Evolutionary conservation across 2,888 invertebrate genomes (phyloP), one percentile per base, ranked within the genome.

Genomic region (Drosophila heteroneura): DNA sequence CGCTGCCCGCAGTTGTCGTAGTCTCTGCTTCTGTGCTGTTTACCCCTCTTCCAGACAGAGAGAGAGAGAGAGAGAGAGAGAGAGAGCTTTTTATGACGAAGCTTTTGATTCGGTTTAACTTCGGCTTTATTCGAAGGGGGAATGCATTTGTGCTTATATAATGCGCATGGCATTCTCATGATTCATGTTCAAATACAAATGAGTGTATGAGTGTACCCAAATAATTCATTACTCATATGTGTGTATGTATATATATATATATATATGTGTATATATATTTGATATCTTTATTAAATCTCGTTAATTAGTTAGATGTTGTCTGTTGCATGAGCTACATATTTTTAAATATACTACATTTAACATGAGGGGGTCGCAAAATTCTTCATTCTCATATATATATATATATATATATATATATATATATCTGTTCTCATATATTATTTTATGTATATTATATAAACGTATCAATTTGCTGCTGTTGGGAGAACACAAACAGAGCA

Each of bases 231-330:
- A 68, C 41, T 63, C 71, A 71, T n/a, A 30, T 39, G 7, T 57
- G 19, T 28, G 0, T 37, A 32, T 59, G 16, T 54, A 6, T 49
- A 26, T 22, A 19, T n/a, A 10, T 37, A 33, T 4, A 33, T 33
- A 30, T 30, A 33, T 33, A 12, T 26, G 26, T 26, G 51, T 75
- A 57, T 78, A 62, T 77, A 74, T 76, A 52, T 61, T 61, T 71
- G 70, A 68, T 73, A 86, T 76, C 83, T 84, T 84, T 84, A 85
- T 87, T 84, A 79, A 83, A 85, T 83, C 85, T 85, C 76, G 81
- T 84, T 84, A 82, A 85, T 81, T 82, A 78, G 81, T 78, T 82
- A 74, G 60, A 69, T 66, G 49, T 61, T 53, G 63, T 76, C 59
- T 66, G 65, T 70, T 71, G 70, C 70, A 61, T 70, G 53, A 60